Conservation (phyloP, 2,888 invertebrate species). For the Melikaiella ostensackeni region DNA sequence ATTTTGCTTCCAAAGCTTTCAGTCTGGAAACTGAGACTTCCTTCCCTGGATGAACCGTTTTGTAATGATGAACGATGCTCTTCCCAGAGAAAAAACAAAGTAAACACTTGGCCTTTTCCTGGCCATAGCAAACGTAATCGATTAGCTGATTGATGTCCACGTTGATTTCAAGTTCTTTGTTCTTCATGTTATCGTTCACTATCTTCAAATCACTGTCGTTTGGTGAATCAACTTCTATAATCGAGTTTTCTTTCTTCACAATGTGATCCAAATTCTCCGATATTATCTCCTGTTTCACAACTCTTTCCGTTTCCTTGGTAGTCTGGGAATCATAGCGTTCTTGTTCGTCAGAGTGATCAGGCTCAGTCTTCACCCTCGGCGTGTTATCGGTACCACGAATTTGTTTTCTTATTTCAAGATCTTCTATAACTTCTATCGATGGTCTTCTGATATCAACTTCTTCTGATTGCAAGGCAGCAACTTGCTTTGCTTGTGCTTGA, state of each 20-base stretch:
- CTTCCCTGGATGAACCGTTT: constrained; percentile 81
- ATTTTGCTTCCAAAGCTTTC: constrained; percentile 78
- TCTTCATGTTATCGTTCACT: constrained; percentile 46
- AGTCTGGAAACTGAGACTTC: constrained; percentile 84
- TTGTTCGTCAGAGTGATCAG: constrained; percentile 48
- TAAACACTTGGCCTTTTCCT: constrained; percentile 79
- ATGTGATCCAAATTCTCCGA: constrained; percentile 1
- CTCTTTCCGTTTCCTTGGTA: background rate
- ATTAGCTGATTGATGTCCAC: constrained; percentile 57
- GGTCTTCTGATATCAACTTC: constrained; percentile 15
- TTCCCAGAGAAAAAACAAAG: constrained; percentile 81
- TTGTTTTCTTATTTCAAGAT: constrained; percentile 33
- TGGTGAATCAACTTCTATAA: background rate
- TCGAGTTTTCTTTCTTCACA: constrained; percentile 22
- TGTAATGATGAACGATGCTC: constrained; percentile 84
- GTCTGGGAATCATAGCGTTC: background rate
- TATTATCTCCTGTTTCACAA: constrained; percentile 44
- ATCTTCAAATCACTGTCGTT: constrained; percentile 27
- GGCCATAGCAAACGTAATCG: constrained; percentile 64
- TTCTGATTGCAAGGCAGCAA: constrained; percentile 10
- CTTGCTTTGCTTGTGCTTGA: constrained; percentile 31
- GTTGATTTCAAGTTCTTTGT: constrained; percentile 44
- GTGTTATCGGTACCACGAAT: background rate
- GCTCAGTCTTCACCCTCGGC: constrained; percentile 19
- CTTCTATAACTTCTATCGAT: constrained; percentile 30